Percentiles rank a stretch among this genome's conserved stretches.
Conservation (phyloP, 2,113 vertebrate species). For the Ranitomeya imitator region DNA sequence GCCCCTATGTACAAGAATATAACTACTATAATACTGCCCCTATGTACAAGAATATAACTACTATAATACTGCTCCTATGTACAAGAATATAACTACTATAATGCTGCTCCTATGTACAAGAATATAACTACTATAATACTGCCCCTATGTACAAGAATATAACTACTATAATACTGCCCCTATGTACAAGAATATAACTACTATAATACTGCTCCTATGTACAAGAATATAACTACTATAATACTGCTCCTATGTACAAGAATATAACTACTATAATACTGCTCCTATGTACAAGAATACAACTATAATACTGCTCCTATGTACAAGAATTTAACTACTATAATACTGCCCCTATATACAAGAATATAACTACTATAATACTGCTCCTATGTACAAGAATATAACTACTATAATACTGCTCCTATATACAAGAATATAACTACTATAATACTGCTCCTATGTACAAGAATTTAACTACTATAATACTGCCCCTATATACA, state of each 20-base stretch:
- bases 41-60: neutral
- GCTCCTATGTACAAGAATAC: neutral
- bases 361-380: slow-evolving; percentile 6
- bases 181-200: neutral
- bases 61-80: neutral
- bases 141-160: neutral
- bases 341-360: neutral
- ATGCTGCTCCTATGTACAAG: neutral
- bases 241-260: neutral
- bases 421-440: no score
- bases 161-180: slow-evolving; percentile 1
- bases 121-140: neutral
- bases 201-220: neutral
- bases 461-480: no score
- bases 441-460: no score
- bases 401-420: neutral
- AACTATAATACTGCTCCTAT: neutral
- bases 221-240: slow-evolving; percentile 10
- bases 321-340: neutral
- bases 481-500: no score
- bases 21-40: no score
- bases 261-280: slow-evolving; percentile 1
- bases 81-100: slow-evolving; percentile 2
- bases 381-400: neutral
- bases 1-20: no score